Percentiles rank a stretch among this genome's conserved stretches.
Conservation (phyloP, 2,888 invertebrate genomes). For the Clanis bilineata region DNA sequence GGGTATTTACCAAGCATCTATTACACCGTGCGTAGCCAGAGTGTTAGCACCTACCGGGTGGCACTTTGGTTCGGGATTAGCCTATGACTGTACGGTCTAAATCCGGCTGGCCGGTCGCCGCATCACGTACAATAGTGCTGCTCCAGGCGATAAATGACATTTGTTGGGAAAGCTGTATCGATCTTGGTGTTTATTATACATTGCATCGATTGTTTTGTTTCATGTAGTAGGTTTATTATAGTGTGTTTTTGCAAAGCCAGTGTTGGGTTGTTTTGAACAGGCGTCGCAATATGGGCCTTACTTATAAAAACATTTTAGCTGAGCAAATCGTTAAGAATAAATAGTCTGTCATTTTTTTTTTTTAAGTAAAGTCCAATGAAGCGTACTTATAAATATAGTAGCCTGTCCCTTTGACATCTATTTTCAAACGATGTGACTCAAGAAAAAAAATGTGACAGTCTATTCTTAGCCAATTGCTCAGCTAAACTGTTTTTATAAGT, state of each 20-base stretch:
- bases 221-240: background rate
- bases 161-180: slow-evolving; percentile 12
- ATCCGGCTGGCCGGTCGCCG: slow-evolving; percentile 34
- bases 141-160: slow-evolving; percentile 21
- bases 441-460: no score
- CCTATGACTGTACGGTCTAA: slow-evolving; percentile 33
- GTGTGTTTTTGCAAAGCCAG: background rate
- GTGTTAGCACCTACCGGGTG: slow-evolving; percentile 20
- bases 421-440: no score
- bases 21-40: slow-evolving; percentile 19
- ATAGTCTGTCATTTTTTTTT: no score
- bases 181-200: slow-evolving; percentile 5
- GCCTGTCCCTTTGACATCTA: no score
- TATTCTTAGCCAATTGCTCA: no score
- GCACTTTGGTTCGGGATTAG: slow-evolving; percentile 37
- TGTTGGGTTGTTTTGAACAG: no score
- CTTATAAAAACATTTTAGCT: no score
- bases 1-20: background rate
- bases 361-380: no score
- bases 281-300: no score
- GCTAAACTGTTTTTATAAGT: no score
- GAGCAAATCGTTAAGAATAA: no score
- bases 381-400: no score
- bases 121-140: slow-evolving; percentile 37
- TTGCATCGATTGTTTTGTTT: background rate